A percentile compares a stretch with the other conserved stretches of the same genome.
Conservation (phyloP, 2,113 vertebrate species). For the Spheniscus mendiculus region DNA sequence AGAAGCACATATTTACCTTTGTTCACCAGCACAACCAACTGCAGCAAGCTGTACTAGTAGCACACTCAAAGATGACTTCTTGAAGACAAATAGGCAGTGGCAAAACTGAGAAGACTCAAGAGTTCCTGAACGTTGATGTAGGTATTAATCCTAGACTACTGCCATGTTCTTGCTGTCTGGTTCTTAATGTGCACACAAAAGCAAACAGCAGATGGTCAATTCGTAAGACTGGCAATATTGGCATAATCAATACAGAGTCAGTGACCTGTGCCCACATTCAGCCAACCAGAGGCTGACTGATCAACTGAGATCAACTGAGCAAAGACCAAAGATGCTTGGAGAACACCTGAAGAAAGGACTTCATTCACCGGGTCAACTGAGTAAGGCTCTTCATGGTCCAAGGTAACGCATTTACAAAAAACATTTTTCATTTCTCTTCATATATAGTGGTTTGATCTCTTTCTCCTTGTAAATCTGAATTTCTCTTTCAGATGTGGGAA, state of each 20-base stretch:
- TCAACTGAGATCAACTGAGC: background rate
- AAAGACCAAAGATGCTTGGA: background rate
- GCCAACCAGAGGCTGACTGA: background rate
- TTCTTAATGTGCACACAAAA: background rate
- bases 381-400: background rate
- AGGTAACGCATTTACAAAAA: background rate
- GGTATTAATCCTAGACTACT: background rate
- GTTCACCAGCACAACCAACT: background rate
- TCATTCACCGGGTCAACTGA: background rate
- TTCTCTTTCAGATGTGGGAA: background rate
- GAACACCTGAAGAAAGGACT: background rate
- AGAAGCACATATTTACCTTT: background rate
- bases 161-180: background rate
- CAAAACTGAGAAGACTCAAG: background rate
- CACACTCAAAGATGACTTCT: background rate
- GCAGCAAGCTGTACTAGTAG: background rate
- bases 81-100: background rate
- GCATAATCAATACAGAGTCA: background rate
- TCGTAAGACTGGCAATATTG: accelerated
- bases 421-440: background rate
- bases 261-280: background rate
- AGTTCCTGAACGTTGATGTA: background rate
- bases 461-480: background rate
- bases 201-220: background rate
- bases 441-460: background rate